Conservation (phyloP, 2,113 vertebrate species). For the Calyptommatus sinebrachiatus region DNA sequence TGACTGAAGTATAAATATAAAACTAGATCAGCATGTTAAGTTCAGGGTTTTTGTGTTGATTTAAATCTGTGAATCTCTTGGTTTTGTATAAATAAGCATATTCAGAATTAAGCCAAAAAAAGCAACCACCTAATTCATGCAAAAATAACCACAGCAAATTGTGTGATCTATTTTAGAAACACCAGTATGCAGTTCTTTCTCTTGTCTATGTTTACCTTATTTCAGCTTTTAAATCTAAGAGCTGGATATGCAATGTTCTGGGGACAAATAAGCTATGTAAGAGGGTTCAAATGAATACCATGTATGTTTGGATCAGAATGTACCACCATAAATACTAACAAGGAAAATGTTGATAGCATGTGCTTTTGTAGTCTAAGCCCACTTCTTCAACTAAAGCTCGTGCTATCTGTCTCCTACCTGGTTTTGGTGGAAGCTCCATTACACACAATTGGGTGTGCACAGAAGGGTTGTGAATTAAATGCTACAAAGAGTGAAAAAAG, state of each 20-base stretch:
- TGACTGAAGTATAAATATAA: constrained; percentile 3
- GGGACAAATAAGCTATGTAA: too few species aligned
- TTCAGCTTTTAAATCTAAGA: constrained; percentile 19
- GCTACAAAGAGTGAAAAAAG: neutral
- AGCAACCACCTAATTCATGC: constrained; percentile 23
- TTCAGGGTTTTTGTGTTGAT: constrained; percentile 4
- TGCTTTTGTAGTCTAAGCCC: too few species aligned
- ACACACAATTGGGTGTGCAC: neutral
- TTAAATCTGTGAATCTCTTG: neutral
- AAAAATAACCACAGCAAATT: constrained; percentile 12
- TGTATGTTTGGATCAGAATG: too few species aligned
- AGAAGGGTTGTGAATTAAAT: neutral
- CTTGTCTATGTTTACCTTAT: constrained; percentile 32
- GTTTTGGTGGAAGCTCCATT: neutral
- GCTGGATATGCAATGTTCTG: neutral
- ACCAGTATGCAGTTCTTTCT: constrained; percentile 29
- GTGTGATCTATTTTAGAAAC: neutral
- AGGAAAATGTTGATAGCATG: too few species aligned
- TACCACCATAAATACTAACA: too few species aligned
- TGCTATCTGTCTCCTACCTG: too few species aligned
- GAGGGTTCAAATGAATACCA: too few species aligned
- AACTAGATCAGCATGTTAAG: constrained; percentile 2
- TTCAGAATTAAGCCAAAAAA: constrained; percentile 37
- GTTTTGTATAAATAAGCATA: constrained; percentile 11
- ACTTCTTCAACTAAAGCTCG: too few species aligned